Conservation (phyloP, 2,113 vertebrate genomes). For the Esox niger region DNA sequence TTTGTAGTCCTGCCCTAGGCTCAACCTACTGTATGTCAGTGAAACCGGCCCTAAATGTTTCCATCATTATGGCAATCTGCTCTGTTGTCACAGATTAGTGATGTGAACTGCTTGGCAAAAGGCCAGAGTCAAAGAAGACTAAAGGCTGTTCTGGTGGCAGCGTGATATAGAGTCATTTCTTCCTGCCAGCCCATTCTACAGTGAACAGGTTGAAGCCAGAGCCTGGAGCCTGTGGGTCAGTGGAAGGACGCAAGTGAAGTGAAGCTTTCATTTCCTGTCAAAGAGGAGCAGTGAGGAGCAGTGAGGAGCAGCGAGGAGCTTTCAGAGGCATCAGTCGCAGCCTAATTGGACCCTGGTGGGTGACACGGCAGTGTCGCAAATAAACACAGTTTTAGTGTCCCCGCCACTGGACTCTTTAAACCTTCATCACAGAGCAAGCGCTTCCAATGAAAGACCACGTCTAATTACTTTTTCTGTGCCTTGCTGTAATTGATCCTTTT, state of each 20-base stretch:
- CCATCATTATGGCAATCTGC: constrained; percentile 9
- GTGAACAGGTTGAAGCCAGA: constrained; percentile 46
- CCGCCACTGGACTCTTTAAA: constrained; percentile 73
- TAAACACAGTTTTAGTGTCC: constrained; percentile 73
- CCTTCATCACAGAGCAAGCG: constrained; percentile 73
- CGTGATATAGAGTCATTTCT: constrained; percentile 21
- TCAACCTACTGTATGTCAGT: too few species aligned
- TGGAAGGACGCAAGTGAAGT: constrained; percentile 44
- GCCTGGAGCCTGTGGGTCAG: constrained; percentile 48
- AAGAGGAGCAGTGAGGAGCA: constrained; percentile 53
- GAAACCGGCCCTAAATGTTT: too few species aligned
- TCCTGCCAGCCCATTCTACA: constrained; percentile 23
- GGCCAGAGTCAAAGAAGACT: constrained; percentile 14
- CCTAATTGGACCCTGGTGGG: constrained; percentile 77
- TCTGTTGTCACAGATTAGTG: constrained; percentile 41
- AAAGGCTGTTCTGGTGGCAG: constrained; percentile 12
- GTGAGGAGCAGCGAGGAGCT: constrained; percentile 49
- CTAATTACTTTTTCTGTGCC: constrained; percentile 70
- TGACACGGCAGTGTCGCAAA: constrained; percentile 68
- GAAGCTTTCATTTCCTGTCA: constrained; percentile 51
- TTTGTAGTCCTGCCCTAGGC: too few species aligned
- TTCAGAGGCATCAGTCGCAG: constrained; percentile 66
- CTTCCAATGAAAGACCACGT: constrained; percentile 65
- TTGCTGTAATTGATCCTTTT: constrained; percentile 68
- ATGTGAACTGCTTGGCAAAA: constrained; percentile 30